Evolutionary conservation across 2,888 invertebrate species (phyloP).

Genomic region (Monoplex corrugatus): DNA sequence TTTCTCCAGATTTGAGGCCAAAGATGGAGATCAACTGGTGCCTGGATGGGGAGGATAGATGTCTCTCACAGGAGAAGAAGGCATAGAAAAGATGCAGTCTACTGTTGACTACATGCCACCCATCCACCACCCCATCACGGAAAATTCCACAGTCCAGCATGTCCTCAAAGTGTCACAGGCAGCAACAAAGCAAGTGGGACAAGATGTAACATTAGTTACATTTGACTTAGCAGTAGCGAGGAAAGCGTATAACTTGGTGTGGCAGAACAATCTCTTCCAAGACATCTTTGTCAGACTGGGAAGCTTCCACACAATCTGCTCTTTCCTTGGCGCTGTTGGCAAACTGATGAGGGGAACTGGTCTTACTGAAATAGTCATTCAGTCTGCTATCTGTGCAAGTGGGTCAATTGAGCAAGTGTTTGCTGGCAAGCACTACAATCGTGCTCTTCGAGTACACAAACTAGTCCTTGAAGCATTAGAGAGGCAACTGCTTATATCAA

Average conservation of each 20-base stretch:
- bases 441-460: constrained; percentile 59
- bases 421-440: constrained; percentile 56
- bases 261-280: constrained; percentile 44
- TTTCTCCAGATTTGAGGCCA: not conserved
- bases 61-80: not conserved
- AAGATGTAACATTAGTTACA: constrained; percentile 56
- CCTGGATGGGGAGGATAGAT: not conserved
- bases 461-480: constrained; percentile 52
- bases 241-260: constrained; percentile 56
- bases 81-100: not conserved
- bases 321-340: constrained; percentile 52
- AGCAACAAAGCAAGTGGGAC: constrained; percentile 50
- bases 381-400: constrained; percentile 43
- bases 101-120: constrained; percentile 57
- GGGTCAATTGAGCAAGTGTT: constrained; percentile 57
- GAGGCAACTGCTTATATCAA: constrained; percentile 44
- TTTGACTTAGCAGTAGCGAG: constrained; percentile 61
- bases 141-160: constrained; percentile 58
- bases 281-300: constrained; percentile 42
- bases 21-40: not conserved
- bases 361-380: constrained; percentile 37
- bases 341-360: constrained; percentile 56
- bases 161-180: constrained; percentile 51
- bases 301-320: constrained; percentile 54
- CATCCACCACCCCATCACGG: constrained; percentile 53